A percentile compares a stretch with the other conserved stretches of the same genome.
phyloP scores from a whole-genome alignment of 1,140 invertebrate species.

The Drosophila lacertosa region DNA sequence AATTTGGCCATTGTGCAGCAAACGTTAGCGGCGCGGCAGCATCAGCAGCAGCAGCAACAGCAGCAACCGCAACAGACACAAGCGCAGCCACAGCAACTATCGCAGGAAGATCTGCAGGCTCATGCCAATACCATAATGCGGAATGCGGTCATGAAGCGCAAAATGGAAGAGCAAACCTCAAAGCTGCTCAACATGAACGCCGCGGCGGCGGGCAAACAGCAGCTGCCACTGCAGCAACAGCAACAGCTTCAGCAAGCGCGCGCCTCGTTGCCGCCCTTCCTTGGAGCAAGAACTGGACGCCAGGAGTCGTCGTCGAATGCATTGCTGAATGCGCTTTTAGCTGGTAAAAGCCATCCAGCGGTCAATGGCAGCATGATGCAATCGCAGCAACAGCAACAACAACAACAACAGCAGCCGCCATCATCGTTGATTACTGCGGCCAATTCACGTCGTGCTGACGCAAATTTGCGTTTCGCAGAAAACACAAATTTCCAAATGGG shows the following conservation, averaged over 20 bases:
- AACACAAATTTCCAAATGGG: conserved; percentile 44
- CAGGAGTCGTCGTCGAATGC: conserved; percentile 58
- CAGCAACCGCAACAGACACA: conserved; percentile 25
- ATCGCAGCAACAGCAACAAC: conserved; percentile 34
- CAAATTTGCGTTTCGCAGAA: conserved; percentile 42
- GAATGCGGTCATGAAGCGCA: conserved; percentile 80
- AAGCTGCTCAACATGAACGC: conserved; percentile 56
- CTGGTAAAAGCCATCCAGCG: conserved; percentile 41
- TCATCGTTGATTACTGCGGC: background rate
- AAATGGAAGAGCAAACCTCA: conserved; percentile 72
- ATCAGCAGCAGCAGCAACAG: conserved; percentile 50
- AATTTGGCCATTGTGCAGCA: conserved; percentile 76
- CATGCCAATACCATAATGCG: conserved; percentile 81
- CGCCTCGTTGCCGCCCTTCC: conserved; percentile 20
- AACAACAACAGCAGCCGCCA: conserved; percentile 33
- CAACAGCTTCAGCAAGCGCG: conserved; percentile 38
- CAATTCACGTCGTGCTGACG: conserved; percentile 13
- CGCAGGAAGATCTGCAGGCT: conserved; percentile 76
- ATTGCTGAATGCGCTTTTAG: conserved; percentile 59
- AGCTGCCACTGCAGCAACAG: conserved; percentile 25
- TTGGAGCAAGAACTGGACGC: conserved; percentile 15
- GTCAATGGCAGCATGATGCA: conserved; percentile 18
- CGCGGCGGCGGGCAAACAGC: conserved; percentile 27
- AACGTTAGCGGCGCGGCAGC: conserved; percentile 67
- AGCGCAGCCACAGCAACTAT: conserved; percentile 44